Conservation (phyloP, 2,888 invertebrate species). For the Leucania comma region DNA sequence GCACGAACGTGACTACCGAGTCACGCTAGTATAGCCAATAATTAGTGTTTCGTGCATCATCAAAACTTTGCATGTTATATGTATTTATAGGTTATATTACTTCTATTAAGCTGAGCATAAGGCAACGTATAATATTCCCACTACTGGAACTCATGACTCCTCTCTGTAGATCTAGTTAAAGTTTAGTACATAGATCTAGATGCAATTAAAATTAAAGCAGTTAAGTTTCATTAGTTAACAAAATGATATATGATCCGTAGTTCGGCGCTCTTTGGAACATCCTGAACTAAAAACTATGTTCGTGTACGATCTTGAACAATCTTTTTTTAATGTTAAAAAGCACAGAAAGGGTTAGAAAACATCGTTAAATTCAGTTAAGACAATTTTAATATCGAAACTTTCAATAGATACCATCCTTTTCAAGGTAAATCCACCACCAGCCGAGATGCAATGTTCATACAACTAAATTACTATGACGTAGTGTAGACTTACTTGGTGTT, state of each 20-base stretch:
- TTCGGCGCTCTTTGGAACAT: background rate
- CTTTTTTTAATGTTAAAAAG: background rate
- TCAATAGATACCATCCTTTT: slow-evolving; percentile 21
- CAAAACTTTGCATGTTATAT: background rate
- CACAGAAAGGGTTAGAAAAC: slow-evolving; percentile 17
- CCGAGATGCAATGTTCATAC: slow-evolving; percentile 18
- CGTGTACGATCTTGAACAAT: background rate
- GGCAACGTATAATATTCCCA: background rate
- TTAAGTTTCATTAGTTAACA: background rate
- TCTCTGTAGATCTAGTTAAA: background rate
- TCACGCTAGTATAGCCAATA: too few species aligned
- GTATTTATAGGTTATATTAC: background rate
- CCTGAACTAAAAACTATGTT: background rate
- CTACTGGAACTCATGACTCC: background rate
- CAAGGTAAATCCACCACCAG: slow-evolving; percentile 32
- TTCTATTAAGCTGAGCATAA: background rate
- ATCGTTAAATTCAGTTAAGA: slow-evolving; percentile 7
- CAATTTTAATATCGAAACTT: background rate
- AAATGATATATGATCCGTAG: background rate
- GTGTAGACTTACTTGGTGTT: slow-evolving; percentile 93
- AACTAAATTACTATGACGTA: background rate
- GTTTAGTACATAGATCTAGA: background rate
- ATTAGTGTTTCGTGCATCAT: background rate
- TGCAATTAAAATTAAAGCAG: background rate
- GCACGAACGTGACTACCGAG: too few species aligned